phyloP scores from a whole-genome alignment of 2,888 invertebrate genomes.

The Dryadula phaetusa region DNA sequence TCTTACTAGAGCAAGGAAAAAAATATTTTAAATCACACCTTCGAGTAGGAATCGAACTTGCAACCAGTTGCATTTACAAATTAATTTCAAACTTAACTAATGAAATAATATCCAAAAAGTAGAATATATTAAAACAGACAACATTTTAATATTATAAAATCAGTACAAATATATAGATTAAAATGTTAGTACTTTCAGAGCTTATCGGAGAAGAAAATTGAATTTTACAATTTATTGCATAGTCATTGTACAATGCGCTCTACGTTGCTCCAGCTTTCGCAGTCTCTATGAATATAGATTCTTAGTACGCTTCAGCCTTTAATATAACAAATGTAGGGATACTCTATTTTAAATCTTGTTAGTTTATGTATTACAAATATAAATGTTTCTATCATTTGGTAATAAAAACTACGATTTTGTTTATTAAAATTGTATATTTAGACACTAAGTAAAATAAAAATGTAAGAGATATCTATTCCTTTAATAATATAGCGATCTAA shows the following conservation, averaged over 20 bases:
- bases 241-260: slow-evolving; percentile 7
- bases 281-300: slow-evolving; percentile 17
- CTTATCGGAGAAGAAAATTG: slow-evolving; percentile 15
- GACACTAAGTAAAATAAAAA: too few species aligned
- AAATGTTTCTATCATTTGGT: background rate
- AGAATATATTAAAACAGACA: too few species aligned
- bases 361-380: background rate
- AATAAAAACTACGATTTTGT: background rate
- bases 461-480: too few species aligned
- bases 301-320: background rate
- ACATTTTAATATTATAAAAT: too few species aligned
- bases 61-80: too few species aligned
- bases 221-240: slow-evolving; percentile 14
- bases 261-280: background rate
- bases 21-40: too few species aligned
- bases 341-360: background rate
- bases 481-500: too few species aligned
- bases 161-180: background rate
- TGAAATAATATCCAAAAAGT: too few species aligned
- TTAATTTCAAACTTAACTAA: too few species aligned
- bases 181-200: background rate
- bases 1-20: too few species aligned
- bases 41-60: too few species aligned
- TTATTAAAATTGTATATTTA: too few species aligned
- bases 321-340: slow-evolving; percentile 2